These are phyloP conservation scores for Poeciliopsis retropinna DNA, from an alignment of 2,113 vertebrate species.

Conservation along the genomic window DNA sequence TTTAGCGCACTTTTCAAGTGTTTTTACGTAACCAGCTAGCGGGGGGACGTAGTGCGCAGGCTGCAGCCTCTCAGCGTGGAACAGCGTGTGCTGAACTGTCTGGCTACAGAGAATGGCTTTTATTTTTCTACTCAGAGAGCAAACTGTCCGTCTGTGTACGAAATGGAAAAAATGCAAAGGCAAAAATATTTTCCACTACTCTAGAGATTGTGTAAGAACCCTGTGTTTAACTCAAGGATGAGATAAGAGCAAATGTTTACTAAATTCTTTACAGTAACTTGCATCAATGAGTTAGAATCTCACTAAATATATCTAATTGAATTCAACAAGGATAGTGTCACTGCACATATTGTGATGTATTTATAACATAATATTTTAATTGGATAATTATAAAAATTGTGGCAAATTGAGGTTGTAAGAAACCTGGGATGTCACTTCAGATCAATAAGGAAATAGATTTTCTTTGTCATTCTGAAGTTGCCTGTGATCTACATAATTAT, in stretches of 20 bases:
- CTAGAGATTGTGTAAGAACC: too few relatives aligned
- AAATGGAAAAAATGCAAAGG: background rate
- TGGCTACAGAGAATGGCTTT: background rate
- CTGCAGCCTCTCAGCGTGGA: background rate
- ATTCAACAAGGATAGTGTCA: background rate
- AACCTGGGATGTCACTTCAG: background rate
- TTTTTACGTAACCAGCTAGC: background rate
- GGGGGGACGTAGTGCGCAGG: background rate
- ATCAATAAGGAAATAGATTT: background rate
- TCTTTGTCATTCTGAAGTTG: background rate
- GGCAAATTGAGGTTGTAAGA: background rate
- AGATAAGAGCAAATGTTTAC: too few relatives aligned
- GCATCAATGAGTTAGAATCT: background rate
- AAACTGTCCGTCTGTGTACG: background rate
- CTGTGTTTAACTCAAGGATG: too few relatives aligned
- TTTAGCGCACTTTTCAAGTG: background rate
- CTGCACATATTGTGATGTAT: background rate
- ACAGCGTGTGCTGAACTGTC: background rate
- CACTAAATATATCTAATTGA: background rate
- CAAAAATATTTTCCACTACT: background rate
- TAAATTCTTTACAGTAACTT: too few relatives aligned
- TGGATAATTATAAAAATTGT: background rate
- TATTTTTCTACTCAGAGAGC: background rate
- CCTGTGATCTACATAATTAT: background rate
- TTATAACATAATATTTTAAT: background rate